Percentiles rank a stretch among this genome's conserved stretches.
Conservation (phyloP, 2,113 vertebrate species). For the Carollia perspicillata region DNA sequence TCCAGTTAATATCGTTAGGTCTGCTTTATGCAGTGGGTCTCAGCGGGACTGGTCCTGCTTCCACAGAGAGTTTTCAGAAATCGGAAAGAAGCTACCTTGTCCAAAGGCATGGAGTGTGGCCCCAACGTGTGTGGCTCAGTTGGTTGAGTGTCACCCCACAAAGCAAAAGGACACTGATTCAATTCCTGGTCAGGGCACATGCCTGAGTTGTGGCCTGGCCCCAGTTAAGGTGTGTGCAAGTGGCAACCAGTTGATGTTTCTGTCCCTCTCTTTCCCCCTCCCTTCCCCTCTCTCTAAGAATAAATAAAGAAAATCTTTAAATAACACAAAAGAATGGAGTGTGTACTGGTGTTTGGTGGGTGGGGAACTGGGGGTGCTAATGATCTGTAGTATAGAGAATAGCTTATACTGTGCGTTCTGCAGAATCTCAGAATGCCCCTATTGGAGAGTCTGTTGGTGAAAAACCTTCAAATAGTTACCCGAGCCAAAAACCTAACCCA, state of each 20-base stretch:
- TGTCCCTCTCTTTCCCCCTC: no score
- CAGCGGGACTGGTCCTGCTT: neutral
- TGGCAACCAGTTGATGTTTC: no score
- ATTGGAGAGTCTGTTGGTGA: neutral
- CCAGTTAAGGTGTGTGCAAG: no score
- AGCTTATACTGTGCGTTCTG: neutral
- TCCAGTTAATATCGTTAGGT: neutral
- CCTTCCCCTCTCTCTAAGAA: no score
- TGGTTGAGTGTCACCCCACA: no score
- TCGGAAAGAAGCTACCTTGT: neutral
- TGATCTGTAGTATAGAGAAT: neutral
- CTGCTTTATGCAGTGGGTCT: neutral
- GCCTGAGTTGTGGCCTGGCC: no score
- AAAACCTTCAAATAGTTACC: neutral
- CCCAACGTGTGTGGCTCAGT: no score
- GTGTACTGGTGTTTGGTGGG: neutral
- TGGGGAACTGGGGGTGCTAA: neutral
- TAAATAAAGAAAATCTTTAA: no score
- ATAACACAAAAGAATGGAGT: neutral
- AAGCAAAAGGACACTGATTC: no score
- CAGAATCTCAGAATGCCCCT: neutral
- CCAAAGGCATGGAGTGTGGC: neutral
- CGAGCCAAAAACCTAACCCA: neutral
- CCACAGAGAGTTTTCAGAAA: neutral
- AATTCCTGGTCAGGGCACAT: no score